Evolutionary conservation across 1,140 invertebrate genomes (phyloP).

Genomic region (Proctacanthus coquilletti): DNA sequence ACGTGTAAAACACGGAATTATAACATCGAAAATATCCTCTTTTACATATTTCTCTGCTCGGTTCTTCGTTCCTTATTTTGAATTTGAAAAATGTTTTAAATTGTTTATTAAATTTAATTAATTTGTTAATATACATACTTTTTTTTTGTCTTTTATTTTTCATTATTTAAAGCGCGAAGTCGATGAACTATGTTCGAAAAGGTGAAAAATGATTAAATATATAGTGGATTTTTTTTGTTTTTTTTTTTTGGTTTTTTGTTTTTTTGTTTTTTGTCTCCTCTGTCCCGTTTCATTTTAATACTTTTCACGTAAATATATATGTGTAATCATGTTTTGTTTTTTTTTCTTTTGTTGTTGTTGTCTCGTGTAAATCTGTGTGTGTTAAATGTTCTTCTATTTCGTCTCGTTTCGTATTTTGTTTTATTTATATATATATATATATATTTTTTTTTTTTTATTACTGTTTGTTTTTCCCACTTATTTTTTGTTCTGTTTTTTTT

Average conservation of each 20-base stretch:
- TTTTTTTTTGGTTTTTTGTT: background rate
- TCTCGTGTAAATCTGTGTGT: too few species aligned
- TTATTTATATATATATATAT: too few species aligned
- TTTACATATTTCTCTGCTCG: background rate
- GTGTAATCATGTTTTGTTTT: background rate
- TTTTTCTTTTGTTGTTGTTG: background rate
- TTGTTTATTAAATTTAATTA: background rate
- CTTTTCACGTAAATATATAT: background rate
- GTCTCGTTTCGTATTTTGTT: too few species aligned
- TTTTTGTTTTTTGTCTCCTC: background rate
- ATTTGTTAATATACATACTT: background rate
- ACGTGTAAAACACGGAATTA: background rate
- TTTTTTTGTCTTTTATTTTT: background rate
- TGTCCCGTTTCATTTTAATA: background rate
- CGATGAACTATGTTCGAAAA: constrained; percentile 1
- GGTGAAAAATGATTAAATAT: background rate
- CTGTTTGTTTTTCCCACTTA: too few species aligned
- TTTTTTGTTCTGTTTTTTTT: too few species aligned
- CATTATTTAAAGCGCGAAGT: background rate
- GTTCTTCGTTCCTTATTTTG: background rate
- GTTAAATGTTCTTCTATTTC: too few species aligned
- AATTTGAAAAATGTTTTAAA: background rate
- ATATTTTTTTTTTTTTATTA: too few species aligned
- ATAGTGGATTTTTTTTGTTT: background rate
- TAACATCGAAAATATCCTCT: background rate